phyloP scores from a whole-genome alignment of 2,797 vertebrate species.

The Rhynchotus rufescens region DNA sequence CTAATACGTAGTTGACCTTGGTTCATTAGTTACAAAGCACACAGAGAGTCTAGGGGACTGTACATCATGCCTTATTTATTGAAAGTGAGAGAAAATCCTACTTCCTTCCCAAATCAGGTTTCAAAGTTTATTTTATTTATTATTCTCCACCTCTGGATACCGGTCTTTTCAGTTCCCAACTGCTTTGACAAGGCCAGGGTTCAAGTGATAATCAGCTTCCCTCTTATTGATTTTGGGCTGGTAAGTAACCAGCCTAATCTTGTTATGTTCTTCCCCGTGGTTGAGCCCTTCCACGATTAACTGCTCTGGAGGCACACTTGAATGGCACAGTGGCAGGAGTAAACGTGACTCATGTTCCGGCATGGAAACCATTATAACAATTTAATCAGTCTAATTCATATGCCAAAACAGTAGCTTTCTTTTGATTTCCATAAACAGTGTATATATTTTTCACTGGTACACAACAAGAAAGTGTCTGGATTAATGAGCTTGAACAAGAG shows the following conservation, averaged over 20 bases:
- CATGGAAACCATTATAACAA: background rate
- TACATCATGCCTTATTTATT: background rate
- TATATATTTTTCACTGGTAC: background rate
- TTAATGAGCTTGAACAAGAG: background rate
- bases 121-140: constrained; percentile 28
- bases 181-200: constrained; percentile 21
- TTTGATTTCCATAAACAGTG: background rate
- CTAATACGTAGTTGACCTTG: background rate
- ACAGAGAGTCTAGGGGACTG: background rate
- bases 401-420: background rate
- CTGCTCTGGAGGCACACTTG: background rate
- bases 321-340: background rate
- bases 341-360: background rate
- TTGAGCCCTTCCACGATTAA: constrained; percentile 17
- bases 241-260: constrained; percentile 21
- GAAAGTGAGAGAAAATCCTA: background rate
- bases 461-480: background rate
- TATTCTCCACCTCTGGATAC: background rate
- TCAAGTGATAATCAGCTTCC: constrained; percentile 30
- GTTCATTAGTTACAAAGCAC: background rate
- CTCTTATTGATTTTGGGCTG: constrained; percentile 20
- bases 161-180: constrained; percentile 4
- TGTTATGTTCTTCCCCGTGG: constrained; percentile 11
- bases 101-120: constrained; percentile 1
- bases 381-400: background rate